Evolutionary conservation across 2,888 invertebrate genomes (phyloP).

Genomic region (Eupithecia insigniata): DNA sequence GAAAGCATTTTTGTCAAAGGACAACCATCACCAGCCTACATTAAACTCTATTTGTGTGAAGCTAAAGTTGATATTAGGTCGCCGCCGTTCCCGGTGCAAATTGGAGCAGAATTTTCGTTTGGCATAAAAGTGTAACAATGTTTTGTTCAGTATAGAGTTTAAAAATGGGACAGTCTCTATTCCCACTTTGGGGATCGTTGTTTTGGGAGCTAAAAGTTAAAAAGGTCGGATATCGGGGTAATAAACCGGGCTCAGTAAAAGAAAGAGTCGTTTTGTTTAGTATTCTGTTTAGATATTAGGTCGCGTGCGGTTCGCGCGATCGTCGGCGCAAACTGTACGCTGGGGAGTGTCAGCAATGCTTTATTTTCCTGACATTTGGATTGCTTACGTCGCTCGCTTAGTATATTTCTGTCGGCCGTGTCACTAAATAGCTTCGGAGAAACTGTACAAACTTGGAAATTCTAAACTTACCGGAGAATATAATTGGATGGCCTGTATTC

Average conservation of each 20-base stretch:
- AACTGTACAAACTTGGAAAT: slow-evolving; percentile 8
- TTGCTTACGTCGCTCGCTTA: slow-evolving; percentile 33
- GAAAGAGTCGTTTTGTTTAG: slow-evolving; percentile 35
- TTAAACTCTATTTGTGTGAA: slow-evolving; percentile 28
- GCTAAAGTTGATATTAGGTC: slow-evolving; percentile 33
- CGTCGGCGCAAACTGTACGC: slow-evolving; percentile 37
- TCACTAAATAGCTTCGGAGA: slow-evolving; percentile 21
- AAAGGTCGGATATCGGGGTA: slow-evolving; percentile 45
- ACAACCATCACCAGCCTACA: slow-evolving; percentile 35
- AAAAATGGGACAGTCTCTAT: slow-evolving; percentile 45
- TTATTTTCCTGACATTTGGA: slow-evolving; percentile 44
- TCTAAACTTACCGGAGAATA: neutral
- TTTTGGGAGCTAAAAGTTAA: slow-evolving; percentile 40
- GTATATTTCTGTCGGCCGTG: slow-evolving; percentile 33
- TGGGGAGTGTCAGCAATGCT: slow-evolving; percentile 43
- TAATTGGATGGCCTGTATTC: neutral
- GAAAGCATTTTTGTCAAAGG: slow-evolving; percentile 60
- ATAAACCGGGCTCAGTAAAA: slow-evolving; percentile 38
- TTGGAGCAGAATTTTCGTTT: slow-evolving; percentile 55
- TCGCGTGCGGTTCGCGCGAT: slow-evolving; percentile 40
- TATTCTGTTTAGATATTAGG: slow-evolving; percentile 43
- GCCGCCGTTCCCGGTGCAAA: slow-evolving; percentile 37
- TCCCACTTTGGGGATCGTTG: slow-evolving; percentile 44
- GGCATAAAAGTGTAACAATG: slow-evolving; percentile 55
- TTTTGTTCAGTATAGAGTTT: slow-evolving; percentile 51